These are phyloP conservation scores for Scrobipalpa costella DNA, from an alignment of 2,888 invertebrate genomes.

Conservation along the genomic window DNA sequence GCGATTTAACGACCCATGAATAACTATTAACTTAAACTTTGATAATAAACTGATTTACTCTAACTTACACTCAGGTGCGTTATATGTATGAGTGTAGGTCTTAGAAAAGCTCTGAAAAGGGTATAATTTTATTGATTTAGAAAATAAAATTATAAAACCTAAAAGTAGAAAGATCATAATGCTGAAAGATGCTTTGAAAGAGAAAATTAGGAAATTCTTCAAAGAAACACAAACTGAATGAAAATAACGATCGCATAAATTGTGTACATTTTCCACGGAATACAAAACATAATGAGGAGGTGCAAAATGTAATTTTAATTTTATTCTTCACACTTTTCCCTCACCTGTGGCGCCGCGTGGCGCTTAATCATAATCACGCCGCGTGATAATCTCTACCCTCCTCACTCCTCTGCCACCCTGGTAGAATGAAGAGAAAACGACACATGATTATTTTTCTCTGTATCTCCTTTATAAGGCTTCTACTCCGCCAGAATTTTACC, in stretches of 20 bases:
- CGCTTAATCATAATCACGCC: constrained; percentile 69
- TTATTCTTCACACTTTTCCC: constrained; percentile 55
- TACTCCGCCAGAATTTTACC: constrained; percentile 28
- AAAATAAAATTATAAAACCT: not conserved
- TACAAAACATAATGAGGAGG: constrained; percentile 52
- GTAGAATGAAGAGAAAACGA: constrained; percentile 60
- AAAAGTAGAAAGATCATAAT: not conserved
- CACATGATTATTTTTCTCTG: constrained; percentile 59
- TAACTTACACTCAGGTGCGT: no score
- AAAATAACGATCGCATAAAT: constrained; percentile 1
- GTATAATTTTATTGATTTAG: not conserved
- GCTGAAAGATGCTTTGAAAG: not conserved
- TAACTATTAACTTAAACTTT: constrained; percentile 16
- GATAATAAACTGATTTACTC: not conserved
- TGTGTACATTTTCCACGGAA: constrained; percentile 40
- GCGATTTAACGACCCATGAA: constrained; percentile 8
- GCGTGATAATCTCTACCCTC: constrained; percentile 59
- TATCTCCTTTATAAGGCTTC: constrained; percentile 52
- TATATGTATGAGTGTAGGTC: not conserved
- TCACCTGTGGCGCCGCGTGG: constrained; percentile 42
- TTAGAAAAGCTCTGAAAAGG: not conserved
- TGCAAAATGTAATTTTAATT: constrained; percentile 65
- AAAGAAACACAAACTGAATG: not conserved
- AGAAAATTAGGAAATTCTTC: not conserved
- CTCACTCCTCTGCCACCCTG: constrained; percentile 38